Evolutionary conservation across 2,888 invertebrate genomes (phyloP), one percentile per base, ranked within the genome.

Genomic region (Stegophylla sp.): DNA sequence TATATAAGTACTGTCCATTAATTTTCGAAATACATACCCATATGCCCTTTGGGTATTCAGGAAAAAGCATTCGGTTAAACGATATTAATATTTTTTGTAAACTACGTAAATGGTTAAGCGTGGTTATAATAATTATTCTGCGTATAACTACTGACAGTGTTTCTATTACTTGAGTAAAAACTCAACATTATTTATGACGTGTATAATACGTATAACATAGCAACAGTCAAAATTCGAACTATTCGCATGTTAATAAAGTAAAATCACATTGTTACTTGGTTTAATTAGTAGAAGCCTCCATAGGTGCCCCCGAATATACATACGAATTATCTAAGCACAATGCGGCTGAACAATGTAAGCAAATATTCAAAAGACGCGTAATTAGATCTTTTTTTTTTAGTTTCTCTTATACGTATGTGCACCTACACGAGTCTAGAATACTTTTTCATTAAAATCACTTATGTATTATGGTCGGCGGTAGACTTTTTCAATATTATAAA

Each of bases 311-410:
- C 34, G 34, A 5, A 34, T 7, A 17, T 69, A 26, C 28, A 34
- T 53, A 41, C 28, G 51, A 34, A 41, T 41, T 12, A 66, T 17
- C 5, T 28, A 9, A 41, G 0, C 5, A 34, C 15, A 34, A 28
- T 51, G 13, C 13, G n/a, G 51, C n/a, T 69, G 3, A 34, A 51
- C 20, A 20, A 66, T 45, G n/a, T 66, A 26, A 15, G 20, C 20
- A 34, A 48, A 69, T 23, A 72, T 43, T 56, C 71, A 71, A 71
- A 71, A 23, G 41, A 34, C 41, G 20, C 53, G 34, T 56, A 56
- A 71, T 71, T 20, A 56, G 34, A 71, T 71, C 17, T 15, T 28
- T 28, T 45, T 48, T 26, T 69, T 51, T 48, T 53, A 56, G 20
- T 56, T 23, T 56, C 23, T 23, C 9, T 9, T 56, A 20, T 3